Base-by-base conservation (phyloP, 2,888 invertebrate genomes). In the Melangyna quadrimaculata region DNA sequence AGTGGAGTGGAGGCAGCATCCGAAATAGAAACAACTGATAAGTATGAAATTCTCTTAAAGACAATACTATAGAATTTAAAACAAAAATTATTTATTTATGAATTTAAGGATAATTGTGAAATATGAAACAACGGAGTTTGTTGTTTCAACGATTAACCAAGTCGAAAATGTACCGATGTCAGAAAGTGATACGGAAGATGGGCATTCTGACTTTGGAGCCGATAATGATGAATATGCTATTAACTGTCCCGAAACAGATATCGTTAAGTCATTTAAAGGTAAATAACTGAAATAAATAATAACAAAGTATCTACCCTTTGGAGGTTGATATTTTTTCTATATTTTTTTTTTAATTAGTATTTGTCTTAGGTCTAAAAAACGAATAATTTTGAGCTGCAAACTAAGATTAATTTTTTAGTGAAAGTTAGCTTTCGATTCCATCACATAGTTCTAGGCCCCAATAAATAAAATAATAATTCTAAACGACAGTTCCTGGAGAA, bases 211-310 rank as follows among this genome's bases (percentile, higher is more conserved):
- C 29, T 72, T 75, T 14, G 59, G 53, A 8, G 61, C 55, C 2
- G 73, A 77, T 17, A 55, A 61, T 17, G 71, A 75, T 0, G 67
- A 61, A 7, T 65, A 65, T 67, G n/a, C 32, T 4, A 29, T 22
- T 1, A 51, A 43, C 10, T 12, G 17, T 2, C 35, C 29, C 4
- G 69, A 81, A 24, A 22, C 35, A 9, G 67, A 69, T n/a, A 55
- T 63, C 70, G 1, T 55, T 6, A 51, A 74, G 14, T 55, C 61
- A 12, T 53, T 80, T 12, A 80, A 80, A 80, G 80, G 84, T 84
- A 70, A 71, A 5, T 37, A 35, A n/a, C 17, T 17, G 9, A 29
- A 55, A 3, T 14, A n/a, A n/a, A n/a, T n/a, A n/a, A n/a, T n/a
- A n/a, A n/a, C n/a, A n/a, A n/a, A n/a, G n/a, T n/a, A n/a, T n/a